Base-by-base conservation (phyloP, 2,113 vertebrate genomes). In the Pachyramphus minor region DNA sequence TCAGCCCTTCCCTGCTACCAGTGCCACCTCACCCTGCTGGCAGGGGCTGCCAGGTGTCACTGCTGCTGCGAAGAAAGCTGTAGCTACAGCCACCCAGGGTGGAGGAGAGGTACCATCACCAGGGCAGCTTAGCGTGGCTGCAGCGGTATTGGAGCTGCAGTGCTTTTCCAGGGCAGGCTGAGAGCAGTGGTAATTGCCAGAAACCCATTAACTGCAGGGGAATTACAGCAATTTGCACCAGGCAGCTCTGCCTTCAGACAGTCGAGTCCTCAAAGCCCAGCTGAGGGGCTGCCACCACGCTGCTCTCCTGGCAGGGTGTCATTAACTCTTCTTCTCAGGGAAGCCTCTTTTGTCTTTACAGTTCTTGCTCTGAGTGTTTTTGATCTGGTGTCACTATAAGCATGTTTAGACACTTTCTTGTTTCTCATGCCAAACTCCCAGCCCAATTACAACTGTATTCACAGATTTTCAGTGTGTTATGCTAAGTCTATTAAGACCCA, bases 281-380 rank as follows among this genome's bases (percentile, higher is more conserved):
- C 59, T 27, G 42, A 87, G 4, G 5, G 66, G 84, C 66, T 90
- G 88, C 76, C 52, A 39, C 1, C 0, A 37, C 1, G 1, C 80
- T 75, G 84, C 31, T 37, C 69, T 62, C 73, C 62, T 21, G 8
- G 69, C 67, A 79, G 87, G 58, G 41, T 77, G 60, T 68, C 74
- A 66, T 75, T 89, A 94, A 53, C 84, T 66, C n/a, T 74, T 64
- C 81, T 90, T 62, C 86, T 89, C 68, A 84, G 55, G 27, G 60
- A 78, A 96, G 77, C 14, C 30, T 56, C 49, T 91, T 95, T 89
- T 52, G 76, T 82, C 89, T 73, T 78, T 62, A 52, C 8, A 89
- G 62, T 45, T 66, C 73, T 87, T 89, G 35, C 41, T 89, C 53
- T 0, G 3, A 67, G 56, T 44, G 77, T 4, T 96, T 91, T 82